A percentile compares a stretch with the other conserved stretches of the same genome.
Evolutionary conservation across 1,140 invertebrate genomes (phyloP).

Genomic region (Ceratina japonica): DNA sequence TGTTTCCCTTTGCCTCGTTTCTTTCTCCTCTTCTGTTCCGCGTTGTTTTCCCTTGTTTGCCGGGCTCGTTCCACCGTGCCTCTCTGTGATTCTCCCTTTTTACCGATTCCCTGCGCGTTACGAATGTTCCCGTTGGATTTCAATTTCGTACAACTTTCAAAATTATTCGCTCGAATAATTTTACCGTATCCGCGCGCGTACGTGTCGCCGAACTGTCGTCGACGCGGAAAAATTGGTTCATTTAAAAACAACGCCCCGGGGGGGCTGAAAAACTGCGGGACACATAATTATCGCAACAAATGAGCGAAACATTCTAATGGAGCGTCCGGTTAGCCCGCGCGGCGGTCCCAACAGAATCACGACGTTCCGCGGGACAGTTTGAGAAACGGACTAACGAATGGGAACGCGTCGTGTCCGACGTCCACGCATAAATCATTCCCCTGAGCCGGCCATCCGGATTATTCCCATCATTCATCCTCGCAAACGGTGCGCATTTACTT

Average conservation of each 20-base stretch:
- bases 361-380: slow-evolving; percentile 6
- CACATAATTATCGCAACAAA: too few species aligned
- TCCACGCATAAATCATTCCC: slow-evolving; percentile 25
- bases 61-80: not conserved
- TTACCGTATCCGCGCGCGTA: not conserved
- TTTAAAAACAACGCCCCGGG: not conserved
- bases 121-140: not conserved
- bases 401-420: slow-evolving; percentile 5
- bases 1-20: not conserved
- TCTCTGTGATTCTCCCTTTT: not conserved
- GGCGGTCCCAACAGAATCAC: too few species aligned
- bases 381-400: slow-evolving; percentile 23
- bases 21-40: not conserved
- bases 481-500: slow-evolving; percentile 26
- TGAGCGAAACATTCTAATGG: too few species aligned
- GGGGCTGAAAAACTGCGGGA: too few species aligned
- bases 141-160: not conserved
- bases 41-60: not conserved
- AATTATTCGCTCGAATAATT: not conserved
- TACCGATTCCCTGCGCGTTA: not conserved
- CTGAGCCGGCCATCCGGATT: slow-evolving; percentile 10
- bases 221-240: not conserved
- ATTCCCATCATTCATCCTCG: slow-evolving; percentile 24
- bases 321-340: too few species aligned
- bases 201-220: too few species aligned